Base-by-base conservation (phyloP, 2,888 invertebrate species). In the Zhengitettix transpicula region DNA sequence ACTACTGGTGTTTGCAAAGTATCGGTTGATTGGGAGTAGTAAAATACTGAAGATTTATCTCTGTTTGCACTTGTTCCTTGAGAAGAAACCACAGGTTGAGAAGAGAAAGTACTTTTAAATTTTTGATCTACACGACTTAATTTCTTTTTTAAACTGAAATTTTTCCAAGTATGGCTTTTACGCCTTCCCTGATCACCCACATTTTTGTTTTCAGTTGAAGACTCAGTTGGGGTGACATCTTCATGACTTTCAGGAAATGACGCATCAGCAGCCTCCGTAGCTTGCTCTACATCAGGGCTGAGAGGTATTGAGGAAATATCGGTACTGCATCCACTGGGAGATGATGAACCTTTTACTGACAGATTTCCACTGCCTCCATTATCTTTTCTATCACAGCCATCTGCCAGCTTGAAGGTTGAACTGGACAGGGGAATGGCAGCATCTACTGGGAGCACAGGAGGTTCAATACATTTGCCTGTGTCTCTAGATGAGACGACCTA, bases 91-190 rank as follows among this genome's bases (percentile, higher is more conserved):
- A 42, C 51, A 64, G 75, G 70, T 55, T 77, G 73, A 16, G 71
- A 73, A 42, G 73, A 81, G 58, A 67, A 82, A 55, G 82, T 83
- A 67, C 82, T 83, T 71, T 85, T 85, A 63, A 85, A 74, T 72
- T 84, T 87, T 68, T 84, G 76, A 71, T 87, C 87, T 66, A 88
- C 89, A 74, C 81, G 85, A 64, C 87, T 87, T 67, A 89, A 78
- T 74, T 89, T 88, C 67, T 88, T 82, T 73, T 89, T 89, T 62
- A 89, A 77, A 72, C 84, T 87, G 76, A 88, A 87, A 62, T 81
- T 81, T 73, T 86, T 87, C 86, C 88, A 87, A 61, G 72, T 68
- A 57, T 69, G 64, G 58, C 67, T 62, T 56, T 62, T 57, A n/a
- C 62, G 59, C 9, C 58, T 51, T 11, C 17, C 52, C 28, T 12